Base-by-base conservation (phyloP, 2,888 invertebrate species). In the Thymelicus sylvestris region DNA sequence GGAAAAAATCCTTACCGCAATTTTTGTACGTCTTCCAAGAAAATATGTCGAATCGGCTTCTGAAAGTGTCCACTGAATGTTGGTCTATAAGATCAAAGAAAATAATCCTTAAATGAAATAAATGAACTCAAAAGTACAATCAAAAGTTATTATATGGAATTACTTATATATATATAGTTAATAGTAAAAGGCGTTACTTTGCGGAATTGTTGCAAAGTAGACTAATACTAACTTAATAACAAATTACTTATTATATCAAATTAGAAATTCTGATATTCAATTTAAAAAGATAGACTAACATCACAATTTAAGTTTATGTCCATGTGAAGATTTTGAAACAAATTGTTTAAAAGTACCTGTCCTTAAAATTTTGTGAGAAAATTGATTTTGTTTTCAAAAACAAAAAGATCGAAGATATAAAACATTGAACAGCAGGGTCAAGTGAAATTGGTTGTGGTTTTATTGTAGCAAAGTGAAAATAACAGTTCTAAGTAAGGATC, bases 391-490 rank as follows among this genome's bases (percentile, higher is more conserved):
- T 59, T 59, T 59, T 12, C 12, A n/a, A 38, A 13, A 38, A 6
- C 6, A 2, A 59, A 38, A 59, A 38, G n/a, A 38, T 69, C 8
- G 47, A 57, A 50, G 60, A 19, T 60, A 70, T 24, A 65, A 69
- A 15, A 50, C 50, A 69, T 73, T 62, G 74, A 73, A 76, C 78
- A 72, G 79, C 72, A 66, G 76, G 84, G 73, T 79, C 88, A 75
- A 41, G 65, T 63, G 67, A 75, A 71, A 76, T 73, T 86, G 88
- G 90, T 70, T 71, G 73, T 67, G 73, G 78, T 81, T 82, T 83
- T 82, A 80, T 80, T 81, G 78, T 79, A 80, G 82, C 79, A 85
- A 89, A 89, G 88, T 90, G 89, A 89, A 90, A 89, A 89, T 88
- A 88, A 86, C 82, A 83, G 79, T 76, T 80, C 77, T 79, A 79